Conservation (phyloP, 2,113 vertebrate genomes). For the Sceloporus undulatus region DNA sequence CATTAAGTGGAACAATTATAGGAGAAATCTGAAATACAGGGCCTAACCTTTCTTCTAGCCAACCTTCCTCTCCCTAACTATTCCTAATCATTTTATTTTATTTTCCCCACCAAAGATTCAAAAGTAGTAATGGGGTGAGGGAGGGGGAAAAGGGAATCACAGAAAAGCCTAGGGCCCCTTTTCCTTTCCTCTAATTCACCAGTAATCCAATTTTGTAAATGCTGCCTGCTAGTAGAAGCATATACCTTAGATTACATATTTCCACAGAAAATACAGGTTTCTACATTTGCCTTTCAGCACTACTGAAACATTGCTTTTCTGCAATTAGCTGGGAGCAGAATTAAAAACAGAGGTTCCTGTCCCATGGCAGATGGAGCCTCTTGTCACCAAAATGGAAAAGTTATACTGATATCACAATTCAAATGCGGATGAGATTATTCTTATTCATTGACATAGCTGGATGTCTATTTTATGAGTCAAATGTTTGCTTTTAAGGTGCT, state of each 20-base stretch:
- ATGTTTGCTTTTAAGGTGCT: neutral
- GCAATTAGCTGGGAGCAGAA: neutral
- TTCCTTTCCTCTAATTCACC: neutral
- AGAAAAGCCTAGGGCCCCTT: neutral
- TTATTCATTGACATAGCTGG: neutral
- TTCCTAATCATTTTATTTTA: neutral
- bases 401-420: neutral
- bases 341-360: neutral
- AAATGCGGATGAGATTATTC: constrained; percentile 6
- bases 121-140: no score
- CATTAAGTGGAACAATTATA: neutral
- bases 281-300: no score
- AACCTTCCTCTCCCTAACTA: neutral
- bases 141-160: no score
- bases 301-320: neutral
- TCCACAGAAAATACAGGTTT: neutral
- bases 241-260: neutral
- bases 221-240: no score
- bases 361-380: neutral
- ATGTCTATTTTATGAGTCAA: constrained; percentile 11
- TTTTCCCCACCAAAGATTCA: neutral
- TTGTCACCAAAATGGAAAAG: neutral
- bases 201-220: neutral
- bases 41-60: neutral
- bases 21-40: neutral